These are phyloP conservation scores for Nipponacmea schrenckii DNA, from an alignment of 2,888 invertebrate species.

Conservation along the genomic window DNA sequence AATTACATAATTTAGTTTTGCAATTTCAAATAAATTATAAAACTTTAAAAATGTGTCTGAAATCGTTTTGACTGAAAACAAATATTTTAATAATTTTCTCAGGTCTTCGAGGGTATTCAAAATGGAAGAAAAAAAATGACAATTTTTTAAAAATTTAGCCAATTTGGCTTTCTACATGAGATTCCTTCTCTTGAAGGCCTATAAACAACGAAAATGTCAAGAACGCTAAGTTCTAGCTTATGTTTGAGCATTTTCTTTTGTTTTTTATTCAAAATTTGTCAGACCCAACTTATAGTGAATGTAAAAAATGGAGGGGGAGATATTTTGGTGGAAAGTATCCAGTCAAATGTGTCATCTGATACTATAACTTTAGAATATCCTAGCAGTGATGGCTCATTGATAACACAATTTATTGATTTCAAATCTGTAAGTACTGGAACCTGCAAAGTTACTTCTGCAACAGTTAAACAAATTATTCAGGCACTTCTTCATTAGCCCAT, in stretches of 20 bases:
- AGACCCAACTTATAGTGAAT: conserved; percentile 62
- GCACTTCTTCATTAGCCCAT: no score
- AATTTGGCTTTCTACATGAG: background rate
- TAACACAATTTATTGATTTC: conserved; percentile 93
- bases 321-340: conserved; percentile 90
- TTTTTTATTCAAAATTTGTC: no score
- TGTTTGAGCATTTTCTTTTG: background rate
- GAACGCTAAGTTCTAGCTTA: background rate
- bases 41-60: no score
- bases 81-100: no score
- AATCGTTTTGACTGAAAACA: no score
- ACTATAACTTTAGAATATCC: conserved; percentile 89
- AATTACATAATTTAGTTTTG: no score
- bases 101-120: no score
- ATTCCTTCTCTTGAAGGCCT: background rate
- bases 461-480: no score
- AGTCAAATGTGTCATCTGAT: conserved; percentile 90
- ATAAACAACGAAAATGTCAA: background rate
- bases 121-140: no score
- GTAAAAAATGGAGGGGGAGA: conserved; percentile 83
- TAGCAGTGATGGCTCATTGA: conserved; percentile 88
- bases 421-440: conserved; percentile 87
- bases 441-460: background rate
- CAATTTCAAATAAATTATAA: no score
- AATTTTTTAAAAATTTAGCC: no score